phyloP scores from a whole-genome alignment of 2,888 invertebrate species.

The Mayetiola destructor region DNA sequence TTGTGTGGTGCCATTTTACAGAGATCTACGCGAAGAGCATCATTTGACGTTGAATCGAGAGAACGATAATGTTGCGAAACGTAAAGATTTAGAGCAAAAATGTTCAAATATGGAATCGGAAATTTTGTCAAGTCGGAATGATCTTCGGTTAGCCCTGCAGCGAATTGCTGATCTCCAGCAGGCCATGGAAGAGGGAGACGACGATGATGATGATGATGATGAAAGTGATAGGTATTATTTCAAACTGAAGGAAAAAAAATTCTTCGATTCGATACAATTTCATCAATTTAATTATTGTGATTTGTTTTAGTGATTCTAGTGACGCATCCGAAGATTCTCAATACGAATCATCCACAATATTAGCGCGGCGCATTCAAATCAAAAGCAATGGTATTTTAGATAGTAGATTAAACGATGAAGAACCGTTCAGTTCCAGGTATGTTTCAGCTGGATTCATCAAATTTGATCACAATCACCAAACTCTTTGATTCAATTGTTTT shows the following conservation, averaged over 20 bases:
- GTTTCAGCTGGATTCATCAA: background rate
- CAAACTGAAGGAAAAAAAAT: too few relatives aligned
- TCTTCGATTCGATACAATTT: too few relatives aligned
- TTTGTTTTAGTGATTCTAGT: background rate
- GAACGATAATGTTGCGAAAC: conserved; percentile 56
- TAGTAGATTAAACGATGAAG: background rate
- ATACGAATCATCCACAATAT: background rate
- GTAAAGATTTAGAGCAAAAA: conserved; percentile 60
- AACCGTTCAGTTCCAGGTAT: conserved; percentile 5
- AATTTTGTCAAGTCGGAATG: conserved; percentile 55
- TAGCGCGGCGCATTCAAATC: background rate
- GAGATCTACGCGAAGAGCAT: conserved; percentile 68
- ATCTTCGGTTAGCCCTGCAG: conserved; percentile 74
- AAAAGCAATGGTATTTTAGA: conserved; percentile 8
- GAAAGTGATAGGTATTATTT: conserved; percentile 28
- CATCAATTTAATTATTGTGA: background rate
- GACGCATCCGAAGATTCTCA: background rate
- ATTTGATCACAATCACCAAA: background rate
- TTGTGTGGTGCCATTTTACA: too few relatives aligned
- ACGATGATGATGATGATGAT: conserved; percentile 43
- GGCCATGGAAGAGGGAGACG: conserved; percentile 48
- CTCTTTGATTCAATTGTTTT: background rate
- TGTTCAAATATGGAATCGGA: conserved; percentile 57
- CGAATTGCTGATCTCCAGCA: conserved; percentile 84
- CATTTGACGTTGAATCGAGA: conserved; percentile 55